Base-by-base conservation (phyloP, 1,140 invertebrate genomes). In the Rhysida immarginata region DNA sequence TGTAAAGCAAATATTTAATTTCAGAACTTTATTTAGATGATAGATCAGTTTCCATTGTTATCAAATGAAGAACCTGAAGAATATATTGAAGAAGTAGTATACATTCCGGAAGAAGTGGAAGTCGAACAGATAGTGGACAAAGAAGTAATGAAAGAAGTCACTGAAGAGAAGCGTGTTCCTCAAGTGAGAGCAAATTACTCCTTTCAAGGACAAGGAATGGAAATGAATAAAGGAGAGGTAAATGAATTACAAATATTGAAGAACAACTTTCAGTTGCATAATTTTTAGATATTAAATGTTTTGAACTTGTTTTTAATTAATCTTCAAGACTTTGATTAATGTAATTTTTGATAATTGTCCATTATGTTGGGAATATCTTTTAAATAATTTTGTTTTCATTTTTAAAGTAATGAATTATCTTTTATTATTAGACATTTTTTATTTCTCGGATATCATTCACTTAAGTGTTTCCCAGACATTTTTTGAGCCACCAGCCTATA, bases 131-230 rank as follows among this genome's bases (percentile, higher is more conserved):
- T 85, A 1, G 78, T 88, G 0, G 88, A 94, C 66, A 77, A 83
- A 57, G 74, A 91, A 18, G 88, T 94, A 63, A 80, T 87, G 53
- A 77, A 81, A 60, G 85, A 84, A 2, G 83, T 93, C 0, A 79
- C 84, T 0, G 91, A 96, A 68, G 86, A 92, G 60, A 75, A 84
- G 55, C 75, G 84, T 56, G 81, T 96, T 11, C 89, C 91, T 0
- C 93, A 96, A 74, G 88, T 95, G 18, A 84, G 73, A 56, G 77
- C 75, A 44, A 71, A 94, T 23, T 98, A 96, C 71, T 79, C 85
- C 1, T 98, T 95, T 75, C 83, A 77, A 60, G 93, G 92, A 0
- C 88, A 96, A 65, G 91, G 89, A n/a, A 90, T 96, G 74, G 78
- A 81, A 23, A 90, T 96, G 78, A 74, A 74, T 2, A 97, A 96